These are phyloP conservation scores for Crotalus tigris DNA, from an alignment of 2,113 vertebrate species.

Conservation along the genomic window DNA sequence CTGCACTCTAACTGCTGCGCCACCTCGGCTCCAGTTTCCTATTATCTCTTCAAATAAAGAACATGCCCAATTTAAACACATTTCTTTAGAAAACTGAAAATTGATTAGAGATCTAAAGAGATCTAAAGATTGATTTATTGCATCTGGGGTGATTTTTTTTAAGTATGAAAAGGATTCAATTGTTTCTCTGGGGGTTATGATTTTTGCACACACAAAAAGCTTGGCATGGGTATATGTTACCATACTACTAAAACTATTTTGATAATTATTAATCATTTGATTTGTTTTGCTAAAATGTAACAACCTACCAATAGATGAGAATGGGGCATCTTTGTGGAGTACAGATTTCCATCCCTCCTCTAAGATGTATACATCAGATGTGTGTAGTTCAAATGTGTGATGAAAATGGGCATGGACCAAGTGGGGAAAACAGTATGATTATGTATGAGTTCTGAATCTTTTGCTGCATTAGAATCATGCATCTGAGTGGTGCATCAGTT, in stretches of 20 bases:
- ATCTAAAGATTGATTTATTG: not conserved
- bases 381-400: not conserved
- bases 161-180: not conserved
- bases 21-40: not conserved
- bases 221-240: not conserved
- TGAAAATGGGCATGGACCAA: not conserved
- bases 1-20: no score
- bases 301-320: not conserved
- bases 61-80: not conserved
- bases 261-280: not conserved
- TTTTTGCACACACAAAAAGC: not conserved
- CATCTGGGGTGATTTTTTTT: not conserved
- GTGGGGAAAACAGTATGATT: not conserved
- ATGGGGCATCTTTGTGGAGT: not conserved
- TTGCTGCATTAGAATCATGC: not conserved
- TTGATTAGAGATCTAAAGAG: not conserved
- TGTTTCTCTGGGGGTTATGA: not conserved
- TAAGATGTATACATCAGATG: not conserved
- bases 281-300: not conserved
- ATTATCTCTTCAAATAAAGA: not conserved
- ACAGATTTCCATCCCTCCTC: not conserved
- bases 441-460: not conserved
- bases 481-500: not conserved
- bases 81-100: not conserved
- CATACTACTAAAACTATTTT: not conserved